Evolutionary conservation across 1,140 invertebrate genomes (phyloP).

Genomic region (Drosophila punjabiensis): DNA sequence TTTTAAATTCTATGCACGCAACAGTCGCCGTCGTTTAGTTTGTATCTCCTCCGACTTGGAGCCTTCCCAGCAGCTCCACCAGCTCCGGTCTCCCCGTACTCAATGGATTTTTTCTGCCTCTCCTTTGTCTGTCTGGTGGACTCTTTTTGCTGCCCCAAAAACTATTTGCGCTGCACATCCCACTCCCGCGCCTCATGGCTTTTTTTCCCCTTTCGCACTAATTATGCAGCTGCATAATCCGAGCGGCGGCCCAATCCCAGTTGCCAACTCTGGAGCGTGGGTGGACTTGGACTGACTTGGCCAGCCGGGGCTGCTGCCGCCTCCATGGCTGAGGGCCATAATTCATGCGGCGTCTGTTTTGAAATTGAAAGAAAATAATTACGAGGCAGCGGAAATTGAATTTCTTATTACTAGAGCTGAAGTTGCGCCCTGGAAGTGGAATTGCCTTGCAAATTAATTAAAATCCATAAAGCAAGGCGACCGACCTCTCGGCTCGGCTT

Average conservation of each 20-base stretch:
- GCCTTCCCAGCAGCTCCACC: constrained; percentile 4
- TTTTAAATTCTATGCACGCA: constrained; percentile 82
- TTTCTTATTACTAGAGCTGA: constrained; percentile 67
- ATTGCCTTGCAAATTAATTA: constrained; percentile 75
- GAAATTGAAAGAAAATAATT: constrained; percentile 84
- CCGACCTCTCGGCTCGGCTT: neutral
- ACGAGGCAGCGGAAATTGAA: constrained; percentile 81
- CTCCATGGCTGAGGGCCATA: constrained; percentile 64
- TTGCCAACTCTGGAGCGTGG: constrained; percentile 63
- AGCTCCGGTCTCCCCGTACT: neutral
- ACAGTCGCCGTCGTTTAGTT: constrained; percentile 74
- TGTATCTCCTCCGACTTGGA: constrained; percentile 32
- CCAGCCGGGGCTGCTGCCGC: constrained; percentile 14
- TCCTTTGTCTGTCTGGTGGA: constrained; percentile 27
- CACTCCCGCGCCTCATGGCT: constrained; percentile 1
- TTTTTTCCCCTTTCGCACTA: constrained; percentile 61
- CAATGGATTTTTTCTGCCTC: constrained; percentile 25
- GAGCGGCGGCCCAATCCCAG: constrained; percentile 25
- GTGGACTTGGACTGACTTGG: constrained; percentile 47
- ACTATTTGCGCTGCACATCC: constrained; percentile 68
- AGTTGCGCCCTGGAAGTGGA: constrained; percentile 8
- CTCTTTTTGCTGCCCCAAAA: constrained; percentile 58
- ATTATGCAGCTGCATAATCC: constrained; percentile 75
- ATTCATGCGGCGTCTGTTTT: constrained; percentile 79
- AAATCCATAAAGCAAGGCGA: constrained; percentile 65